Conservation (phyloP, 2,797 vertebrate species). For the Liparis tanakae region DNA sequence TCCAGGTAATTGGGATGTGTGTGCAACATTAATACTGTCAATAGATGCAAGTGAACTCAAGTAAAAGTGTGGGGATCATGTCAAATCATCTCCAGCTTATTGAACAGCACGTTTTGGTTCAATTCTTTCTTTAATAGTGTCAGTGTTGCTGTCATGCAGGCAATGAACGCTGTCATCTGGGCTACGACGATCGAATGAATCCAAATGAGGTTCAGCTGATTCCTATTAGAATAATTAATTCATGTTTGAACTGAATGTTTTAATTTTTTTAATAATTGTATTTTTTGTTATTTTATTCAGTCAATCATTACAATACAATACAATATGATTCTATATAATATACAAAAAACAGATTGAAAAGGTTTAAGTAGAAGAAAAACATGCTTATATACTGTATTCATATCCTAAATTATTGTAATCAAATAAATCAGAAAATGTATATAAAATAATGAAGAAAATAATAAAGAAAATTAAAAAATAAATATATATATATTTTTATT, state of each 20-base stretch:
- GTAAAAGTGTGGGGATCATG: background rate
- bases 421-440: too few species aligned
- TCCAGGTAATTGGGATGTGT: background rate
- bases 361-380: too few species aligned
- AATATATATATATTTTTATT: background rate
- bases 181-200: slow-evolving; percentile 12
- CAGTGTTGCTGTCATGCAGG: background rate
- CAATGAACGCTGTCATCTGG: background rate
- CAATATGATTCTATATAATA: too few species aligned
- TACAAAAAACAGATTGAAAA: too few species aligned
- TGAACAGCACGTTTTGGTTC: background rate
- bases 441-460: too few species aligned
- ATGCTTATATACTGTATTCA: too few species aligned
- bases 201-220: slow-evolving; percentile 17
- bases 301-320: too few species aligned
- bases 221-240: background rate
- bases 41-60: background rate
- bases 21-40: background rate
- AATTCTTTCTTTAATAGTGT: background rate
- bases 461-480: too few species aligned
- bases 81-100: background rate
- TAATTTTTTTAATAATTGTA: too few species aligned
- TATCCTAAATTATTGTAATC: too few species aligned
- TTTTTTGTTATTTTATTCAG: too few species aligned
- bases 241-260: slow-evolving; percentile 16